Conservation (phyloP, 2,113 vertebrate species). For the Silurus asotus region DNA sequence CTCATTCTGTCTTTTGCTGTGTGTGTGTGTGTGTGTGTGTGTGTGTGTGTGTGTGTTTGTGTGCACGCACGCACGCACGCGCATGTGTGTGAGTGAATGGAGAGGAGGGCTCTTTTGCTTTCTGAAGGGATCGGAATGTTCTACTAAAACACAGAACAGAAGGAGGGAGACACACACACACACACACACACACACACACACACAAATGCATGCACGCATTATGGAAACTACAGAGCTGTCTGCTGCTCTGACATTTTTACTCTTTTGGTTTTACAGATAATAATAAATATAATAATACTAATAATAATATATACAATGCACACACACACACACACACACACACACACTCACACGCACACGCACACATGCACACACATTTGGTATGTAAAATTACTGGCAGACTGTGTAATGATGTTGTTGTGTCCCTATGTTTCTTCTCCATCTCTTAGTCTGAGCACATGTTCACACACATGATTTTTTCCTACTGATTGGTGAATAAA, state of each 20-base stretch:
- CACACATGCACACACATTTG: neutral
- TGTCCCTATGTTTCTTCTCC: neutral
- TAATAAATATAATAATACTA: neutral
- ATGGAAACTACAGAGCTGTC: neutral
- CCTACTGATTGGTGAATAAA: too few species aligned
- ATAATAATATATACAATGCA: neutral
- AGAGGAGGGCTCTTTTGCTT: neutral
- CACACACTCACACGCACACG: neutral
- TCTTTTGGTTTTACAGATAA: neutral
- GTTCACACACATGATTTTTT: neutral
- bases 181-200: constrained; percentile 13
- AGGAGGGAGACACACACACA: neutral
- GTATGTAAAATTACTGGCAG: neutral
- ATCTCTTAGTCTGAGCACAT: neutral
- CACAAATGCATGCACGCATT: neutral
- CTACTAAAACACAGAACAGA: constrained; percentile 2
- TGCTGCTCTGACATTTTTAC: neutral
- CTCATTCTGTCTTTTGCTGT: neutral
- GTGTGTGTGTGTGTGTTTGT: neutral
- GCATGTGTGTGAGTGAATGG: neutral
- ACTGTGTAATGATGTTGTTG: neutral
- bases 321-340: neutral
- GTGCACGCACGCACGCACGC: neutral
- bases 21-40: neutral
- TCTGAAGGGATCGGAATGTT: constrained; percentile 37